These are phyloP conservation scores for Pipistrellus kuhlii DNA, from an alignment of 2,797 vertebrate genomes.

Conservation along the genomic window DNA sequence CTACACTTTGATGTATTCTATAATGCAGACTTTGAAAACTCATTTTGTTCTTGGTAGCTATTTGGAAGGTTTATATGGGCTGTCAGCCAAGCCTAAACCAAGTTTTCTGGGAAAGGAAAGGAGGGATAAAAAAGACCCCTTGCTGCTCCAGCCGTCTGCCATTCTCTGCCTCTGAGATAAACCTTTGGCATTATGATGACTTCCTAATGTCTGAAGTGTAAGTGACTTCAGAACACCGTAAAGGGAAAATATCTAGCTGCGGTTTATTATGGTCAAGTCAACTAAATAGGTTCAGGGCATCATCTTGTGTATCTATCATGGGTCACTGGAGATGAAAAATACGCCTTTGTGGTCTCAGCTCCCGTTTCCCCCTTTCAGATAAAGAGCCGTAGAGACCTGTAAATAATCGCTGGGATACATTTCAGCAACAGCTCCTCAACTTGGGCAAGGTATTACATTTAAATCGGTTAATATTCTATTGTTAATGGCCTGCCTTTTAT, in stretches of 20 bases:
- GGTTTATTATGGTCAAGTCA: background rate
- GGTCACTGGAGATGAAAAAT: background rate
- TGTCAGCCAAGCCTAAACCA: conserved; percentile 63
- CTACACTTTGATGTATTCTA: conserved; percentile 3
- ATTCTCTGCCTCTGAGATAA: background rate
- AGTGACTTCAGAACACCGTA: background rate
- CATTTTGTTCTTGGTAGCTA: conserved; percentile 60
- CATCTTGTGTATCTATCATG: background rate
- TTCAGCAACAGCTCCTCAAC: conserved; percentile 65
- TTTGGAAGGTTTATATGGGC: conserved; percentile 53
- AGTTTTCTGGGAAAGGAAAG: conserved; percentile 21
- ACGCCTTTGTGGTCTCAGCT: background rate
- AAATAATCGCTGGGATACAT: conserved; percentile 23
- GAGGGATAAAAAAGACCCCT: background rate
- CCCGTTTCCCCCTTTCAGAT: conserved; percentile 59
- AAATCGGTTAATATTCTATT: conserved; percentile 74
- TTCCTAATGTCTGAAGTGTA: conserved; percentile 21
- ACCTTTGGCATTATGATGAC: conserved; percentile 1
- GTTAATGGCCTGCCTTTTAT: conserved; percentile 58
- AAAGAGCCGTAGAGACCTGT: background rate
- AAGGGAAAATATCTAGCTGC: background rate
- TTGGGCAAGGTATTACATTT: conserved; percentile 36
- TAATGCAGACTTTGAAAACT: conserved; percentile 63
- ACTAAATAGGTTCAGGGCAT: background rate
- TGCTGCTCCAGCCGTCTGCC: background rate